Percentiles rank a stretch among this genome's conserved stretches.
phyloP scores from a whole-genome alignment of 2,797 vertebrate genomes.

The Spinibarbus caldwelli region DNA sequence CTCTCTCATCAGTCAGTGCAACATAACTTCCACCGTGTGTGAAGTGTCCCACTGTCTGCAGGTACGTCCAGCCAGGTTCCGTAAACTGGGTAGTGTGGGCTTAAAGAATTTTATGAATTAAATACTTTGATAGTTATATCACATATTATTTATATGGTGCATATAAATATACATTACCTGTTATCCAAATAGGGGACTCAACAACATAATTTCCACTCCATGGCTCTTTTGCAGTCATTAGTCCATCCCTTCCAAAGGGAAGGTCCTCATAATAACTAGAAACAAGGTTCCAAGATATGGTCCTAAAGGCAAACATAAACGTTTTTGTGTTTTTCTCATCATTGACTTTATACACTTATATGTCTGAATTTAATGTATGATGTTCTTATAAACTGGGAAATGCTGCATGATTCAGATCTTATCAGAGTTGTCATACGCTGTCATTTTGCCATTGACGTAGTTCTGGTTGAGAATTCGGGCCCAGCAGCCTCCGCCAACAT shows the following conservation, averaged over 20 bases:
- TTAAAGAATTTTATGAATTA: constrained; percentile 60
- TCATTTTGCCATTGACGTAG: constrained; percentile 94
- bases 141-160: neutral
- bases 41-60: constrained; percentile 89
- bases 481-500: constrained; percentile 93
- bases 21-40: constrained; percentile 90
- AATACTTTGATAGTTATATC: neutral
- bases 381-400: neutral
- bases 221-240: constrained; percentile 94
- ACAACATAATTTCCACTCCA: constrained; percentile 95
- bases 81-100: constrained; percentile 96
- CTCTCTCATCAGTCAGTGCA: constrained; percentile 87
- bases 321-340: neutral
- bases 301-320: constrained; percentile 72
- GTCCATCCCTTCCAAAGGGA: constrained; percentile 86
- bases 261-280: constrained; percentile 93
- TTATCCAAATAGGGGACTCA: constrained; percentile 91
- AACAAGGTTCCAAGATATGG: constrained; percentile 96
- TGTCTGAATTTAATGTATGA: neutral
- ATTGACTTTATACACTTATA: neutral
- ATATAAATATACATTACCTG: constrained; percentile 75
- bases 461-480: constrained; percentile 97
- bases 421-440: constrained; percentile 79
- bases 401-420: neutral
- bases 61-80: constrained; percentile 92